Evolutionary conservation across 2,113 vertebrate species (phyloP), one percentile per base, ranked within the genome.

Genomic region (Lamprotornis superbus): DNA sequence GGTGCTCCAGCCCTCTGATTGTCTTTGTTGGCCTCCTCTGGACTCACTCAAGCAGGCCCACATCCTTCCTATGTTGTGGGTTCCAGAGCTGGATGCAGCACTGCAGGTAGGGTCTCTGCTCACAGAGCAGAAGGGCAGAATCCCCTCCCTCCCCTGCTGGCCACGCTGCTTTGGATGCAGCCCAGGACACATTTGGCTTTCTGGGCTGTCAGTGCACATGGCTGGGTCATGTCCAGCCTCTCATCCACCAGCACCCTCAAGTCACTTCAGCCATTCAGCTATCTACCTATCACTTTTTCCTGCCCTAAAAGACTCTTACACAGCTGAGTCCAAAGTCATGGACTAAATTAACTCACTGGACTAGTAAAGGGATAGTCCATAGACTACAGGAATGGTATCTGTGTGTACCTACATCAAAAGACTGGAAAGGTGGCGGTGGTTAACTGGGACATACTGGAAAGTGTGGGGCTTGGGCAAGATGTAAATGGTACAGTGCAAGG

Each of bases 121-220:
- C 40, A 42, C 40, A 65, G 42, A 27, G 31, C 19, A 73, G 37
- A 67, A 44, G 28, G 13, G 10, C 19, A 75, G 53, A 82, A 60
- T 75, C 16, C 23, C 46, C 20, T 53, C 61, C 39, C n/a, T 25
- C 0, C 19, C 37, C 33, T 53, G 60, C 60, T 74, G 35, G 3
- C 24, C 47, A 55, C 7, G 0, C 15, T 40, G 77, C 68, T 74
- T 16, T 50, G 24, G 53, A 39, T 39, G 16, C 16, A 39, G 61
- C 20, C 17, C 69, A 68, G 30, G 39, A 60, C 2, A 68, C 0
- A 0, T 0, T 0, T 53, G 11, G 61, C 28, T 40, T 1, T 7
- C 39, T 39, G 28, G 28, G 33, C 44, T 67, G 15, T 1, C n/a
- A 82, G 46, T 40, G 28, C 24, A 0, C 28, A n/a, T 8, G 0